phyloP scores from a whole-genome alignment of 2,113 vertebrate species.

The Daubentonia madagascariensis region DNA sequence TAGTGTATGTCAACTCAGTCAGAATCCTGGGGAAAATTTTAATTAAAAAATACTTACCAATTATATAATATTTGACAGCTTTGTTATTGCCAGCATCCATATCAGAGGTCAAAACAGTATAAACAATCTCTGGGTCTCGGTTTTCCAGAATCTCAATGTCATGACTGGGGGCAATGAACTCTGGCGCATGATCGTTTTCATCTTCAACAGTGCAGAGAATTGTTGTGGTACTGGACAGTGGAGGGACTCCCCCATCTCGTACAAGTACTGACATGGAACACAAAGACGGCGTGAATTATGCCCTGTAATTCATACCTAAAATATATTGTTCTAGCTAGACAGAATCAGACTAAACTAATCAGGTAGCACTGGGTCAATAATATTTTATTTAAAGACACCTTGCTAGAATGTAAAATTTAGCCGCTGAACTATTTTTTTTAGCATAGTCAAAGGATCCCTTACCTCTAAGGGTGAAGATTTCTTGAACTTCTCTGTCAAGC shows the following conservation, averaged over 20 bases:
- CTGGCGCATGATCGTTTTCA: conserved; percentile 91
- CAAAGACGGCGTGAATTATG: conserved; percentile 29
- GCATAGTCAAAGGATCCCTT: conserved; percentile 19
- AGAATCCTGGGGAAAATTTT: neutral
- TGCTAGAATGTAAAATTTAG: neutral
- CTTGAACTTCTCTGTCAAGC: conserved; percentile 91
- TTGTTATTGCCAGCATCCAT: conserved; percentile 88
- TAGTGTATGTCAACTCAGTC: neutral
- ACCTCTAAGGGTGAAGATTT: conserved; percentile 89
- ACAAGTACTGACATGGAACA: conserved; percentile 86
- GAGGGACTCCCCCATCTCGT: conserved; percentile 84
- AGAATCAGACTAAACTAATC: neutral
- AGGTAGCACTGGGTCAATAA: neutral
- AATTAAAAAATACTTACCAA: conserved; percentile 81
- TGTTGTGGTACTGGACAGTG: conserved; percentile 84
- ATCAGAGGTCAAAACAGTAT: conserved; percentile 85
- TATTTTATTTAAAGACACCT: neutral
- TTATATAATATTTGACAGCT: conserved; percentile 86
- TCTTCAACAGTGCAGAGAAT: conserved; percentile 90
- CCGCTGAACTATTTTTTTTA: neutral
- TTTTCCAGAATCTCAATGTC: conserved; percentile 91
- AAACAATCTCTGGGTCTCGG: conserved; percentile 85
- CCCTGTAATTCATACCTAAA: neutral
- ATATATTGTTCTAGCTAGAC: neutral
- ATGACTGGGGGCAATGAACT: conserved; percentile 82